Conservation (phyloP, 2,113 vertebrate species). For the Ivindomyrus marchei region DNA sequence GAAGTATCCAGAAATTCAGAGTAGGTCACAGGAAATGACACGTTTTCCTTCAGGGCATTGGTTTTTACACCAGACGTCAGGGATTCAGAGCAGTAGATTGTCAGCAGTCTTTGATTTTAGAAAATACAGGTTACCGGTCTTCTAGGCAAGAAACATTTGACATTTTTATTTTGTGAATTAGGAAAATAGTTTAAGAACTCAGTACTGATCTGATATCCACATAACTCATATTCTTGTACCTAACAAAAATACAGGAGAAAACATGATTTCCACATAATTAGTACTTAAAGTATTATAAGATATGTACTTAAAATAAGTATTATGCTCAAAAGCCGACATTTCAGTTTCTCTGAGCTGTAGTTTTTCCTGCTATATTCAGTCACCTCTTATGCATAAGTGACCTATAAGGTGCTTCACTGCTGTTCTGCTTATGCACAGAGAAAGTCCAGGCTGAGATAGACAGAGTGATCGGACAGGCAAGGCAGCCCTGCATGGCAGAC, state of each 20-base stretch:
- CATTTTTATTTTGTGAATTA: not conserved
- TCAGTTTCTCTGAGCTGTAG: not conserved
- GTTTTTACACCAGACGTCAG: not conserved
- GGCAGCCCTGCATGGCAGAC: conserved; percentile 58
- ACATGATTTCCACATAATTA: not conserved
- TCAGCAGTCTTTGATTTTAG: not conserved
- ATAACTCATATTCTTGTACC: not conserved
- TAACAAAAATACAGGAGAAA: not conserved
- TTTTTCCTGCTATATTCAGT: not conserved
- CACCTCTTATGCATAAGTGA: not conserved
- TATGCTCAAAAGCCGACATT: not conserved
- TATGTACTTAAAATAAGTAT: not conserved
- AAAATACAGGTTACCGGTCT: not conserved
- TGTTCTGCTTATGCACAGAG: conserved; percentile 28
- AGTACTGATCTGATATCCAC: not conserved
- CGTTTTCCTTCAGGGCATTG: not conserved
- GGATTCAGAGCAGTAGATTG: not conserved
- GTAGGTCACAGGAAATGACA: conserved; percentile 48
- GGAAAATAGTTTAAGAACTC: not conserved
- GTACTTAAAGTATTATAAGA: not conserved
- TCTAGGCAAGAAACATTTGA: not conserved
- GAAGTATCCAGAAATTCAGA: conserved; percentile 73
- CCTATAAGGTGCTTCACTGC: not conserved
- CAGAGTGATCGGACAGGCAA: conserved; percentile 20
- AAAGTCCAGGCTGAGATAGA: conserved; percentile 65